Percentiles rank a stretch among this genome's conserved stretches.
Conservation (phyloP, 2,888 invertebrate genomes). For the Melitaea athalia region DNA sequence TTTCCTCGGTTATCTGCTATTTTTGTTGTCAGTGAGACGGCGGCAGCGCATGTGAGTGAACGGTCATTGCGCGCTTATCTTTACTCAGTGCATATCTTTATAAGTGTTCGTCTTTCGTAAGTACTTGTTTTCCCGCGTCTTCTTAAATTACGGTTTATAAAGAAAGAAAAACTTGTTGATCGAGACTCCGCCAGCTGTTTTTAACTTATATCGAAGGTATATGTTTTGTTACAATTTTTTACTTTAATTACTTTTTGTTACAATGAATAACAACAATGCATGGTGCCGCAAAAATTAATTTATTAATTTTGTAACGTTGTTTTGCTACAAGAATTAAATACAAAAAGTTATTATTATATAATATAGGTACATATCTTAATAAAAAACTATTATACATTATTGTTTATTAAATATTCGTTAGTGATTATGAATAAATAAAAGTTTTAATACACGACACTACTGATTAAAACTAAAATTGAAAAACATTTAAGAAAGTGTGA, state of each 20-base stretch:
- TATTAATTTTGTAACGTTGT: constrained; percentile 20
- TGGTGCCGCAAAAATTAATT: constrained; percentile 55
- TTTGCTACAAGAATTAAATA: too few species aligned
- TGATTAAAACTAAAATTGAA: background rate
- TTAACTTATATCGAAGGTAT: constrained; percentile 21
- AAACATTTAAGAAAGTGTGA: background rate
- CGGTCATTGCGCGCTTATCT: constrained; percentile 42
- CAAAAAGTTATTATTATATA: too few species aligned
- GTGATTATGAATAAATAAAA: too few species aligned
- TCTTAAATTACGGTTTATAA: constrained; percentile 6
- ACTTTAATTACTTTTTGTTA: constrained; percentile 11
- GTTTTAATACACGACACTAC: too few species aligned
- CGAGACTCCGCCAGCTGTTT: background rate
- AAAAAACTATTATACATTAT: too few species aligned
- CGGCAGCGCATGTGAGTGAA: constrained; percentile 53
- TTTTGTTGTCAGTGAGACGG: constrained; percentile 58
- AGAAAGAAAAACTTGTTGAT: background rate
- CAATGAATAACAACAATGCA: constrained; percentile 19
- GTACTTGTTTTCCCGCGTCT: constrained; percentile 2
- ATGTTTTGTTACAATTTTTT: constrained; percentile 16
- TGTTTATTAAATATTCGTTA: too few species aligned
- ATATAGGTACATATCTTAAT: too few species aligned
- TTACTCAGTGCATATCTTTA: constrained; percentile 25
- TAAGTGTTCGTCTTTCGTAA: constrained; percentile 12
- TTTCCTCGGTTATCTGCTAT: constrained; percentile 63